phyloP scores from a whole-genome alignment of 1,140 invertebrate species.

The Propsilocerus akamusi region DNA sequence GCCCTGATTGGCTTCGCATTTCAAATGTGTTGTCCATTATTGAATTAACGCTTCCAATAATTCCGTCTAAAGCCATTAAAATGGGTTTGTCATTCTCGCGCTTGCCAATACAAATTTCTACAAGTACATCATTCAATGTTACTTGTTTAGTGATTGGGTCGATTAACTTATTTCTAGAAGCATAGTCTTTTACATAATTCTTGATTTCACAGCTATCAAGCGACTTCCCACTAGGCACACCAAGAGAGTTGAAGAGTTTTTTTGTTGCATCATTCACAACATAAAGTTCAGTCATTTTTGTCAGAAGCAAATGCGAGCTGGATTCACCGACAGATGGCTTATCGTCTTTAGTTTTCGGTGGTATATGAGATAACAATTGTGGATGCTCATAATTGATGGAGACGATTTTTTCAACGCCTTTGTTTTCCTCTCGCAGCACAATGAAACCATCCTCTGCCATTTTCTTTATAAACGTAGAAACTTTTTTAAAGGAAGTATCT shows the following conservation, averaged over 20 bases:
- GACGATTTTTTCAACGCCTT: slow-evolving; percentile 52
- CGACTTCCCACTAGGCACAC: slow-evolving; percentile 53
- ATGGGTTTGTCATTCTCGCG: not conserved
- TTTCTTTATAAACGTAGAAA: slow-evolving; percentile 58
- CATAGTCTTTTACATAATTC: slow-evolving; percentile 53
- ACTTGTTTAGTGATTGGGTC: slow-evolving; percentile 25
- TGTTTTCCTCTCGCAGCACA: slow-evolving; percentile 44
- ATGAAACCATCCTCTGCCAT: slow-evolving; percentile 45
- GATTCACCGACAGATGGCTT: not conserved
- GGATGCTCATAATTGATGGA: slow-evolving; percentile 34
- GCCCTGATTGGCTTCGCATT: slow-evolving; percentile 26
- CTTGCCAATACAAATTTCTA: slow-evolving; percentile 15
- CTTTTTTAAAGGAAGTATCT: slow-evolving; percentile 76
- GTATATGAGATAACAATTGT: slow-evolving; percentile 24
- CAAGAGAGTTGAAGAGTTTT: slow-evolving; percentile 21
- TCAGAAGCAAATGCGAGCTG: slow-evolving; percentile 13
- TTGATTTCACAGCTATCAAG: slow-evolving; percentile 46
- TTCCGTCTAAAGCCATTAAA: slow-evolving; percentile 45
- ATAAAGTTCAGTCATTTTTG: slow-evolving; percentile 44
- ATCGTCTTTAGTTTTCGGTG: slow-evolving; percentile 9
- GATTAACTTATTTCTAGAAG: slow-evolving; percentile 51
- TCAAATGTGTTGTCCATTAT: slow-evolving; percentile 62
- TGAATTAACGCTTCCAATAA: slow-evolving; percentile 43
- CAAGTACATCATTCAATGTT: slow-evolving; percentile 21
- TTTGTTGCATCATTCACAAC: slow-evolving; percentile 29